A percentile compares a stretch with the other conserved stretches of the same genome.
phyloP scores from a whole-genome alignment of 1,140 invertebrate species.

The Rhopalosiphum maidis region DNA sequence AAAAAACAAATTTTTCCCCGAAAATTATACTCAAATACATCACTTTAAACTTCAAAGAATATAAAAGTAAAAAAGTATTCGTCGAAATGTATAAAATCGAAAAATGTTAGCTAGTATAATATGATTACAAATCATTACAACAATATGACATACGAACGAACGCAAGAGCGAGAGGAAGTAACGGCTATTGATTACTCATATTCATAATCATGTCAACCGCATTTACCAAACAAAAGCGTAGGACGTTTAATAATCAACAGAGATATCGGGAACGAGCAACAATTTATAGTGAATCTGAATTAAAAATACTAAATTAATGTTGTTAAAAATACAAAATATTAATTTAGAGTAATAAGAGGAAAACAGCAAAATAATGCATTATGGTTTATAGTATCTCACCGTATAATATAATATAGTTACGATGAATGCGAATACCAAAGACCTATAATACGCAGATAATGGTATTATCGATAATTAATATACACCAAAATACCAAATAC shows the following conservation, averaged over 20 bases:
- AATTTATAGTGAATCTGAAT: neutral
- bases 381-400: neutral
- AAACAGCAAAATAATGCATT: neutral
- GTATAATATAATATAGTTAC: neutral
- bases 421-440: neutral
- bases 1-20: neutral
- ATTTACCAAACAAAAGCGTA: conserved; percentile 17
- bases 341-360: neutral
- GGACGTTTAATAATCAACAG: neutral
- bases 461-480: neutral
- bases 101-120: neutral
- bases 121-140: neutral
- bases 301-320: neutral
- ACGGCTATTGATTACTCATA: neutral
- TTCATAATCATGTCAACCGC: neutral
- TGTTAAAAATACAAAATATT: neutral
- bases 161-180: neutral
- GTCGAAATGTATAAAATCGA: neutral
- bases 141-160: neutral
- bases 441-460: neutral
- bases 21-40: neutral
- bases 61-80: neutral
- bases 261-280: neutral
- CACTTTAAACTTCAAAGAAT: neutral
- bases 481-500: neutral